A percentile compares a stretch with the other conserved stretches of the same genome.
phyloP scores from a whole-genome alignment of 1,140 invertebrate genomes.

The Drosophila biarmipes region DNA sequence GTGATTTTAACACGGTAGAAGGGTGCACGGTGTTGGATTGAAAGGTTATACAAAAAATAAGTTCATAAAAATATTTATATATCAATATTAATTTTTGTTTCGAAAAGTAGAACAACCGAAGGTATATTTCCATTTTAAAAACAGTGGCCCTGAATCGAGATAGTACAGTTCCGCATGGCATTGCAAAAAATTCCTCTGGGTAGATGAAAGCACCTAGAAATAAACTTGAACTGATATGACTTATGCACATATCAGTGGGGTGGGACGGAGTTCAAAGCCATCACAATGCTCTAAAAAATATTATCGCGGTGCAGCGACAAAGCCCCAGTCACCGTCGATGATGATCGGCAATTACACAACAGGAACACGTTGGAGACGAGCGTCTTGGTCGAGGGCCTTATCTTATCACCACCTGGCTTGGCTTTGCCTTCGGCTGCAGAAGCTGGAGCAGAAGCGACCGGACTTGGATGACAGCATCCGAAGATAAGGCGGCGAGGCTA shows the following conservation, averaged over 20 bases:
- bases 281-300: conserved; percentile 19
- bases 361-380: not conserved
- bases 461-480: conserved; percentile 8
- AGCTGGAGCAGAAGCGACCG: not conserved
- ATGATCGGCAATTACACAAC: conserved; percentile 9
- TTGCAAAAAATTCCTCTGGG: conserved; percentile 4
- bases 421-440: not conserved
- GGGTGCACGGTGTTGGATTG: not conserved
- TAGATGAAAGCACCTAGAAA: conserved; percentile 13
- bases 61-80: no score
- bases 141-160: not conserved
- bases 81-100: no score
- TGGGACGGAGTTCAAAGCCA: conserved; percentile 24
- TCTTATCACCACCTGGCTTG: conserved; percentile 28
- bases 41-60: not conserved
- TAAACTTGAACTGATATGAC: conserved; percentile 16
- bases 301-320: conserved; percentile 24
- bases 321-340: conserved; percentile 1
- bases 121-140: not conserved
- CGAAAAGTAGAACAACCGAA: not conserved
- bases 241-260: conserved; percentile 20
- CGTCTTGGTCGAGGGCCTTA: conserved; percentile 2
- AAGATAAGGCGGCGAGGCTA: conserved; percentile 20
- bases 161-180: conserved; percentile 22
- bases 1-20: no score